phyloP scores from a whole-genome alignment of 2,888 invertebrate species.

The Trachelus stipa region DNA sequence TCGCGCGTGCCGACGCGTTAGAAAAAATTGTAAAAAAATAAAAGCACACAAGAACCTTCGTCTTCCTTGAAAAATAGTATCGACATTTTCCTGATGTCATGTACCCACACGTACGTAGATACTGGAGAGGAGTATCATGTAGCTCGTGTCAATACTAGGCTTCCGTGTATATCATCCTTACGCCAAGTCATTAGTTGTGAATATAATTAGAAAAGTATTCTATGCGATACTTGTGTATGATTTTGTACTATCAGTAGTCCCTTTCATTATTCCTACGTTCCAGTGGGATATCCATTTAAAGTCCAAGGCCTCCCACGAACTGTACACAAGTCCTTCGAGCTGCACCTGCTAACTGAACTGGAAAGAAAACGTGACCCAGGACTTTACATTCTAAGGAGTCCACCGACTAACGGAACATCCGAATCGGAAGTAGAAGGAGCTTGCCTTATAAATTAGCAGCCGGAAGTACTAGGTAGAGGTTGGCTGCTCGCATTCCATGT shows the following conservation, averaged over 20 bases:
- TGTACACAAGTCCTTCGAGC: neutral
- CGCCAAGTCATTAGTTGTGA: neutral
- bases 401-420: neutral
- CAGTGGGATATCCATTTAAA: neutral
- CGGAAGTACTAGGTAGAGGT: neutral
- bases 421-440: neutral
- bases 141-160: neutral
- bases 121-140: neutral
- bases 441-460: neutral
- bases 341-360: neutral
- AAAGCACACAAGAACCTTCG: neutral
- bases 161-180: neutral
- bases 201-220: neutral
- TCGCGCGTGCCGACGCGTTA: neutral
- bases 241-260: neutral
- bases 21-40: neutral
- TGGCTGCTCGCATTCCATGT: neutral
- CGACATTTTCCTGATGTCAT: neutral
- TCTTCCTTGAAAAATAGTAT: neutral
- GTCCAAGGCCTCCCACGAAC: neutral
- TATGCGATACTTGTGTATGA: neutral
- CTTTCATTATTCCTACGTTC: neutral
- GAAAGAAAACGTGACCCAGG: neutral
- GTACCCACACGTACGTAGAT: neutral
- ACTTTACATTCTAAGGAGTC: neutral